Conservation (phyloP, 1,140 invertebrate genomes). For the Brachionus paranguensis region DNA sequence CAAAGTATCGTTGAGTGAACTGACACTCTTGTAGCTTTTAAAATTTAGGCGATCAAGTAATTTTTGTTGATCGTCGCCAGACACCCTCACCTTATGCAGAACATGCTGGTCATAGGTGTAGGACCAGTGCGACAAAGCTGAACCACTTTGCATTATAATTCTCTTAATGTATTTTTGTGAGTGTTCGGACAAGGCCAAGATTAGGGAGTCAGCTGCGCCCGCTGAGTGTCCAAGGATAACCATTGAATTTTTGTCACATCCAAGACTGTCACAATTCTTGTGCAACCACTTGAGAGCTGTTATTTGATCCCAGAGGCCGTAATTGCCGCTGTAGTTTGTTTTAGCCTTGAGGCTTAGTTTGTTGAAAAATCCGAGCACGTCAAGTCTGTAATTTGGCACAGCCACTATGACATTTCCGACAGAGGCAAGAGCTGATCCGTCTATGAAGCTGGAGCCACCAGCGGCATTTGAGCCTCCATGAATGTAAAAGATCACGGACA, state of each 20-base stretch:
- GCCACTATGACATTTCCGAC: slow-evolving; percentile 49
- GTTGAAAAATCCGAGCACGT: slow-evolving; percentile 45
- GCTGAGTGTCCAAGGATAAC: slow-evolving; percentile 49
- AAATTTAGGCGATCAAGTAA: not conserved
- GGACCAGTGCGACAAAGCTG: slow-evolving; percentile 8
- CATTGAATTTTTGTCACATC: slow-evolving; percentile 46
- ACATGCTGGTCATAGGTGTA: not conserved
- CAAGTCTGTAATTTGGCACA: slow-evolving; percentile 52
- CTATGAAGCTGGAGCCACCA: not conserved
- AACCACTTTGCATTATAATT: slow-evolving; percentile 39
- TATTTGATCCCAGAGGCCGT: slow-evolving; percentile 63
- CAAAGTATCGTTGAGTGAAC: slow-evolving; percentile 13
- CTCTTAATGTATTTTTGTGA: not conserved
- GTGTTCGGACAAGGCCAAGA: not conserved
- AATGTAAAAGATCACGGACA: slow-evolving; percentile 53
- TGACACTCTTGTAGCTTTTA: not conserved
- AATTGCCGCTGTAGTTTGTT: slow-evolving; percentile 57
- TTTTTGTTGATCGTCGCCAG: not conserved
- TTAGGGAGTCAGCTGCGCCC: slow-evolving; percentile 42
- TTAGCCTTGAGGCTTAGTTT: not conserved
- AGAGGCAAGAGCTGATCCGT: slow-evolving; percentile 41
- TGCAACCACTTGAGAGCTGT: slow-evolving; percentile 61
- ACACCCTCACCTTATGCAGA: not conserved
- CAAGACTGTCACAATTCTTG: slow-evolving; percentile 48
- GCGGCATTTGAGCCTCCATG: slow-evolving; percentile 37